These are phyloP conservation scores for Nudaria mundana DNA, from an alignment of 2,888 invertebrate genomes.

Conservation along the genomic window DNA sequence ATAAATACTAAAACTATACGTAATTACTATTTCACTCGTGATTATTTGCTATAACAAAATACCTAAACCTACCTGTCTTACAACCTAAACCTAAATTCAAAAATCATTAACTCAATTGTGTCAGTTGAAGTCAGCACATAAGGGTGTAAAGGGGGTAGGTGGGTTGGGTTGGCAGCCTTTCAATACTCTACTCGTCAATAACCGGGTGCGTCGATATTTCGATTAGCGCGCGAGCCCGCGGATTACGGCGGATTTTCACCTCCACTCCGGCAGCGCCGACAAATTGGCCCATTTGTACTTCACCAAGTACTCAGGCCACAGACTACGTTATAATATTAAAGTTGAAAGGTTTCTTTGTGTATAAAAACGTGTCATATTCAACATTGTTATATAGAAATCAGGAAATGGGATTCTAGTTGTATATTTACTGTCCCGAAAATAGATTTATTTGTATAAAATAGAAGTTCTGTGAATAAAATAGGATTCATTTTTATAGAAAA, in stretches of 20 bases:
- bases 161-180: constrained; percentile 15
- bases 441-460: too few species aligned
- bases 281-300: constrained; percentile 75
- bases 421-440: too few species aligned
- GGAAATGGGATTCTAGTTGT: too few species aligned
- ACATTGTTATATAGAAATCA: too few species aligned
- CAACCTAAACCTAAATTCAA: too few species aligned
- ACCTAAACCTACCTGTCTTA: too few species aligned
- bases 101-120: constrained; percentile 7
- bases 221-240: constrained; percentile 72
- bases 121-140: constrained; percentile 15
- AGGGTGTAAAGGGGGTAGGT: too few species aligned
- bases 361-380: too few species aligned
- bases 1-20: too few species aligned
- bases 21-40: too few species aligned
- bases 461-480: neutral
- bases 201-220: constrained; percentile 71
- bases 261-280: constrained; percentile 56
- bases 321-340: constrained; percentile 9
- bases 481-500: neutral
- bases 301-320: constrained; percentile 32
- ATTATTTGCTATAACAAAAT: too few species aligned
- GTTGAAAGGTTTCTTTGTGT: neutral
- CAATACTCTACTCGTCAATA: constrained; percentile 61
- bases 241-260: constrained; percentile 78